phyloP scores from a whole-genome alignment of 2,888 invertebrate genomes.

The Malthinus flaveolus region DNA sequence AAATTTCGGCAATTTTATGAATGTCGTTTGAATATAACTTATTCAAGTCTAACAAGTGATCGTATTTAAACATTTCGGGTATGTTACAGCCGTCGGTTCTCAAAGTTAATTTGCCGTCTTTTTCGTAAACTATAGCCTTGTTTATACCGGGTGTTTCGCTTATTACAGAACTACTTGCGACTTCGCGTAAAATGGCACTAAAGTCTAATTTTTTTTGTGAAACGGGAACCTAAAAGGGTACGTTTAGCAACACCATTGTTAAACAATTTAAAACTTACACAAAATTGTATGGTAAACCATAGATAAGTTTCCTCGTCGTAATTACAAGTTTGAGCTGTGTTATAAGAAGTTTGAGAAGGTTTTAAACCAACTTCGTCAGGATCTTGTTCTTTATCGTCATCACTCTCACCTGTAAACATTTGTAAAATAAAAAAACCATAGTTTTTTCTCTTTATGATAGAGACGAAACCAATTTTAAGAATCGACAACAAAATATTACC shows the following conservation, averaged over 20 bases:
- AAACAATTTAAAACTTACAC: slow-evolving; percentile 56
- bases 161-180: slow-evolving; percentile 73
- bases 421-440: no score
- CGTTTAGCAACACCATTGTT: neutral
- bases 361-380: neutral
- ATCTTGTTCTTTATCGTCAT: neutral
- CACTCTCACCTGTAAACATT: no score
- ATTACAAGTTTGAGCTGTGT: slow-evolving; percentile 60
- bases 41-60: slow-evolving; percentile 76
- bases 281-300: slow-evolving; percentile 85
- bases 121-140: slow-evolving; percentile 79
- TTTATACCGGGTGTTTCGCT: slow-evolving; percentile 81
- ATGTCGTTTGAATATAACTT: slow-evolving; percentile 92
- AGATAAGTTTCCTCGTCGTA: slow-evolving; percentile 75
- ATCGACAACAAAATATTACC: no score
- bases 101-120: slow-evolving; percentile 65
- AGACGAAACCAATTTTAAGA: no score
- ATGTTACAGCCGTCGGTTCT: slow-evolving; percentile 97
- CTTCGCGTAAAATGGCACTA: slow-evolving; percentile 70
- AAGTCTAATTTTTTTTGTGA: slow-evolving; percentile 72
- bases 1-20: slow-evolving; percentile 84
- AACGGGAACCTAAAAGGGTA: slow-evolving; percentile 59
- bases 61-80: slow-evolving; percentile 83
- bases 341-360: slow-evolving; percentile 1
- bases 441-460: no score